Conservation (phyloP, 53 echinoderm and acorn worm species). For the Glandiceps talaboti region DNA sequence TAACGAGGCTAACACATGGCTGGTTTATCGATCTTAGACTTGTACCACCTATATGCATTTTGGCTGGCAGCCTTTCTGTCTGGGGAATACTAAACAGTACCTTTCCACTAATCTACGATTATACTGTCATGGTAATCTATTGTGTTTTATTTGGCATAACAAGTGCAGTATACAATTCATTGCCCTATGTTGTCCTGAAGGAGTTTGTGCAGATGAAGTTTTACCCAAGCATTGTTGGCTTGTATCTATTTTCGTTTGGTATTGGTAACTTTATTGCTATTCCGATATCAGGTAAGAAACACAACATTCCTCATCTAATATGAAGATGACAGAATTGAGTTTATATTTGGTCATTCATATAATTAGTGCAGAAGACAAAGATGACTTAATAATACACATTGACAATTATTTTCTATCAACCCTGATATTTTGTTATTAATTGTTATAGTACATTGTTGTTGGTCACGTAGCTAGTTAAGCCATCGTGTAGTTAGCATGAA, state of each 20-base stretch:
- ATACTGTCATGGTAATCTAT: not conserved
- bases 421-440: no score
- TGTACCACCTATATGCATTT: not conserved
- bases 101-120: no score
- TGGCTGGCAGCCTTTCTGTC: not conserved
- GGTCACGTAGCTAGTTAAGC: no score
- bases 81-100: not conserved
- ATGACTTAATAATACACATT: no score
- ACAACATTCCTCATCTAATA: no score
- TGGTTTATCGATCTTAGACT: slow-evolving; percentile 23
- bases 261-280: not conserved
- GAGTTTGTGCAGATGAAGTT: not conserved
- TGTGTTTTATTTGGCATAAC: not conserved
- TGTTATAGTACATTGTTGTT: no score
- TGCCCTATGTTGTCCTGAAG: not conserved
- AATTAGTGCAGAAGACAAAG: no score
- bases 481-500: no score
- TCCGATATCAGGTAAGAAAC: not conserved
- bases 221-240: not conserved
- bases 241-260: not conserved
- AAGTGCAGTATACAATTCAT: not conserved
- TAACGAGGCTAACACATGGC: slow-evolving; percentile 10
- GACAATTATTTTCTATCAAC: no score
- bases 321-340: no score
- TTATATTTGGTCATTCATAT: no score